Conservation (phyloP, 2,888 invertebrate species). For the Eristalis intricaria region DNA sequence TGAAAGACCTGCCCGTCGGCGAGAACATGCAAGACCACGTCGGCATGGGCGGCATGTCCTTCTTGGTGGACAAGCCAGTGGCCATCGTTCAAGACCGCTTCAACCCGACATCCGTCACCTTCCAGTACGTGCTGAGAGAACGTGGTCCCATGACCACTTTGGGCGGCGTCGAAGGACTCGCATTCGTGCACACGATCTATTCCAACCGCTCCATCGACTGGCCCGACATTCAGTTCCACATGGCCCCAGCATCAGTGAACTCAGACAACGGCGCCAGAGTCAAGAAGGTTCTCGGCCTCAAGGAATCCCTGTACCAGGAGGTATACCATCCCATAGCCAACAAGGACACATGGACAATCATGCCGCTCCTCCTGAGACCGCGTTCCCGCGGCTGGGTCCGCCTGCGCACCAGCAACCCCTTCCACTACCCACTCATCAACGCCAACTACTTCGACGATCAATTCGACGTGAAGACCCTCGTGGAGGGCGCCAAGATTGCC, state of each 20-base stretch:
- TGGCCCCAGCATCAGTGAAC: slow-evolving; percentile 94
- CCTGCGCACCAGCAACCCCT: slow-evolving; percentile 90
- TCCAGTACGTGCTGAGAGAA: slow-evolving; percentile 90
- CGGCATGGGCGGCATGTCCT: slow-evolving; percentile 87
- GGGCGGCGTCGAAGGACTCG: slow-evolving; percentile 93
- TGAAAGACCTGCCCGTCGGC: slow-evolving; percentile 89
- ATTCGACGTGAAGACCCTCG: slow-evolving; percentile 88
- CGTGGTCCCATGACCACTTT: slow-evolving; percentile 93
- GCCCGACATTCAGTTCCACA: slow-evolving; percentile 96
- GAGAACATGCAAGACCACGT: slow-evolving; percentile 94
- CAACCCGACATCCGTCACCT: slow-evolving; percentile 89
- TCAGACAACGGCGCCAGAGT: slow-evolving; percentile 90
- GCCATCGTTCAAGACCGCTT: slow-evolving; percentile 90
- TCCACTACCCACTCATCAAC: slow-evolving; percentile 93
- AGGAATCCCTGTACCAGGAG: slow-evolving; percentile 89
- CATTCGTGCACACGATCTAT: slow-evolving; percentile 92
- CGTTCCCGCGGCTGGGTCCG: slow-evolving; percentile 90
- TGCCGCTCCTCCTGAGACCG: slow-evolving; percentile 91
- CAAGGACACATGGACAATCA: slow-evolving; percentile 88
- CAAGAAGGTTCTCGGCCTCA: slow-evolving; percentile 89
- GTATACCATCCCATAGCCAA: slow-evolving; percentile 91
- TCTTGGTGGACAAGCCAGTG: slow-evolving; percentile 90
- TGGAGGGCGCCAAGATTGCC: slow-evolving; percentile 91
- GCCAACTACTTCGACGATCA: slow-evolving; percentile 95
- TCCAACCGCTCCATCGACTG: slow-evolving; percentile 89